A percentile compares a stretch with the other conserved stretches of the same genome.
Evolutionary conservation across 2,888 invertebrate genomes (phyloP).

Genomic region (Microplitis deprimator): DNA sequence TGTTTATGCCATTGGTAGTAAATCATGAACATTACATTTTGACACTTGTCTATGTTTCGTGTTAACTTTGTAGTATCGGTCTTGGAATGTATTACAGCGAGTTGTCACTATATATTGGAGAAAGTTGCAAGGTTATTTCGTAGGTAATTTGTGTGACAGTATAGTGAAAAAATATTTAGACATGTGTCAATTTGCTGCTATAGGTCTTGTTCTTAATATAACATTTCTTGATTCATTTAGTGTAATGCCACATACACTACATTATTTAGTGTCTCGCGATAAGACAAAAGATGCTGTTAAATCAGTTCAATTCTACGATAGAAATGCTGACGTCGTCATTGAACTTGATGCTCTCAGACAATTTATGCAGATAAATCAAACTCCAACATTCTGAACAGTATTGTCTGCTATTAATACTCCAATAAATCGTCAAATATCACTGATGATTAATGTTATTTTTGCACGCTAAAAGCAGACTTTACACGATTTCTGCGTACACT

Average conservation of each 20-base stretch:
- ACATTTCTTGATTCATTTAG: constrained; percentile 55
- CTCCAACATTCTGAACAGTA: constrained; percentile 15
- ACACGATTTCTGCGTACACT: constrained; percentile 55
- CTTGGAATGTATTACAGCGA: constrained; percentile 56
- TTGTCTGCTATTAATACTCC: constrained; percentile 44
- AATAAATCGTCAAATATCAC: constrained; percentile 49
- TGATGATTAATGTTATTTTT: constrained; percentile 51
- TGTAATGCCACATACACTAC: constrained; percentile 61
- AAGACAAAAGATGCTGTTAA: constrained; percentile 50
- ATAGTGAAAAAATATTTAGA: constrained; percentile 60
- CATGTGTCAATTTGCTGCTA: constrained; percentile 55
- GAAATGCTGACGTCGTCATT: constrained; percentile 46
- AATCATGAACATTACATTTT: background rate
- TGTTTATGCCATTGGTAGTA: constrained; percentile 17
- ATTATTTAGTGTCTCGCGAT: constrained; percentile 52
- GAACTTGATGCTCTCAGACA: constrained; percentile 53
- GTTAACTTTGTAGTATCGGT: constrained; percentile 51
- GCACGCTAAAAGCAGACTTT: constrained; percentile 57
- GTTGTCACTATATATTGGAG: constrained; percentile 60
- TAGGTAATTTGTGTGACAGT: constrained; percentile 60
- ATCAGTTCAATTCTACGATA: constrained; percentile 57
- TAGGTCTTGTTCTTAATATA: constrained; percentile 57
- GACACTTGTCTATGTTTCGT: constrained; percentile 47
- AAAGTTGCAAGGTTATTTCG: constrained; percentile 59
- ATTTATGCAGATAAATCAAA: constrained; percentile 46